Evolutionary conservation across 2,797 vertebrate species (phyloP).

Genomic region (Caiman crocodilus): DNA sequence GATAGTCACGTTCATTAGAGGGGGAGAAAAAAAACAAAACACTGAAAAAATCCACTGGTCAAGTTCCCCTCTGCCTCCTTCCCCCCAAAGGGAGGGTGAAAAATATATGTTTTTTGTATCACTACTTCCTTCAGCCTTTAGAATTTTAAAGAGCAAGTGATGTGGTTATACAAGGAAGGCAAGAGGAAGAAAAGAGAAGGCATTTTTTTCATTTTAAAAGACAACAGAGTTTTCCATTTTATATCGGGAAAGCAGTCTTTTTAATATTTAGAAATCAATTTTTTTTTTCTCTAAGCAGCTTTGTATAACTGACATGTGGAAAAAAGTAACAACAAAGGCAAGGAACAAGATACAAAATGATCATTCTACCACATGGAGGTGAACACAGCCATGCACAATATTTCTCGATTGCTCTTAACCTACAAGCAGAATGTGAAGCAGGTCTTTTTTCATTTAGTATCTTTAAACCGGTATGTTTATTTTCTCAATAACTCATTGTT

Average conservation of each 20-base stretch:
- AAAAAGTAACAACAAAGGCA: not conserved
- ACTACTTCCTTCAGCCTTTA: not conserved
- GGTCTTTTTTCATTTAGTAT: too few species aligned
- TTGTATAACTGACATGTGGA: not conserved
- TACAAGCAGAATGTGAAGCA: too few species aligned
- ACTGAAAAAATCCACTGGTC: not conserved
- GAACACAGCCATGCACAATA: too few species aligned
- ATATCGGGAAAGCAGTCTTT: not conserved
- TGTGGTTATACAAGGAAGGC: not conserved
- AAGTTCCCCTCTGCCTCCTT: not conserved
- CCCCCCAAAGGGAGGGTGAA: too few species aligned
- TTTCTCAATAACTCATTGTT: too few species aligned
- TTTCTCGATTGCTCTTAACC: too few species aligned
- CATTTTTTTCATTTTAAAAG: not conserved
- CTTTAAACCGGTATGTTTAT: too few species aligned
- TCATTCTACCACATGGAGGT: too few species aligned
- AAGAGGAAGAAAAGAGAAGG: not conserved
- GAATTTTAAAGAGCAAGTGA: not conserved
- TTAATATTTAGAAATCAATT: not conserved
- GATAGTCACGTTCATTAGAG: not conserved
- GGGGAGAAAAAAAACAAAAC: not conserved
- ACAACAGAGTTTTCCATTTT: not conserved
- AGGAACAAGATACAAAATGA: not conserved
- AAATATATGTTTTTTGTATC: too few species aligned
- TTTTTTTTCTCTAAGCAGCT: not conserved